These are phyloP conservation scores for Trachemys scripta DNA, from an alignment of 2,113 vertebrate species.

Conservation along the genomic window DNA sequence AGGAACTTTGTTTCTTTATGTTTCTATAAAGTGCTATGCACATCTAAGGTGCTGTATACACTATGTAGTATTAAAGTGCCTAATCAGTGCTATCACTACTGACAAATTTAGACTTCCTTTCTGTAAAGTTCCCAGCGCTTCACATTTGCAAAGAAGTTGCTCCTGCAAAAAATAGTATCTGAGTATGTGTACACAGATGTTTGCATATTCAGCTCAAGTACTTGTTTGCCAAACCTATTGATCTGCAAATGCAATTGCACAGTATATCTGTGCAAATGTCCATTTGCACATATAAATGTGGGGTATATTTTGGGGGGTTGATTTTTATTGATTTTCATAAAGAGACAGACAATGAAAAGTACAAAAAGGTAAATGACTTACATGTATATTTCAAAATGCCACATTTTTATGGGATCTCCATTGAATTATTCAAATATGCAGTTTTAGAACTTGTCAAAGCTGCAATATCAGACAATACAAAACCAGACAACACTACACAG, in stretches of 20 bases:
- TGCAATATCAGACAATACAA: no score
- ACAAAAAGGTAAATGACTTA: no score
- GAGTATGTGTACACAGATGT: not conserved
- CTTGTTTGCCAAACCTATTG: not conserved
- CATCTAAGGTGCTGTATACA: not conserved
- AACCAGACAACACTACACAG: no score
- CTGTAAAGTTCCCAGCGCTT: not conserved
- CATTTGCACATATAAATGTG: not conserved
- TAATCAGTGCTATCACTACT: not conserved
- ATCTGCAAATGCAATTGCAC: not conserved
- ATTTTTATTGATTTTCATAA: no score
- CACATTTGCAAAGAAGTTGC: not conserved
- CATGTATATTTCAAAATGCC: no score
- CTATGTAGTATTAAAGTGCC: not conserved
- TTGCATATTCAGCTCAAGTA: accelerated
- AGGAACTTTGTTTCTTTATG: not conserved
- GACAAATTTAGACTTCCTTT: not conserved
- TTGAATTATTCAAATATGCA: no score
- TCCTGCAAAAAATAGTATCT: not conserved
- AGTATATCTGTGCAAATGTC: no score
- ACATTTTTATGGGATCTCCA: no score
- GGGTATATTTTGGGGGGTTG: not conserved
- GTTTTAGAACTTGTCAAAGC: no score
- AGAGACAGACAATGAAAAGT: no score
- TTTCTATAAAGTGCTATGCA: not conserved